A percentile compares a stretch with the other conserved stretches of the same genome.
Conservation (phyloP, 2,888 invertebrate genomes). For the Netelia fuscicornis region DNA sequence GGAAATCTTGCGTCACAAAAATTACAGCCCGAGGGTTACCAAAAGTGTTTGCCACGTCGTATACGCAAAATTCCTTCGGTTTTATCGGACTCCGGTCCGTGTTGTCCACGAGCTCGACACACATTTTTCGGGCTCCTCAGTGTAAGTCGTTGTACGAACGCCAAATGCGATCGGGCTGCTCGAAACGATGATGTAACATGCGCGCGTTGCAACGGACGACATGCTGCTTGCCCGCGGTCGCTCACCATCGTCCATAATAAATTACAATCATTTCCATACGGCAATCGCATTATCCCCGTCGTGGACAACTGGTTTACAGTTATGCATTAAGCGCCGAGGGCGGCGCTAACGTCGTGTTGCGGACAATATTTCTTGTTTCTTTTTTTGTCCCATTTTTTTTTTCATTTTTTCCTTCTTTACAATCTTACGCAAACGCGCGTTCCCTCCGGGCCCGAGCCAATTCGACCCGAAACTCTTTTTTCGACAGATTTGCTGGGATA, state of each 20-base stretch:
- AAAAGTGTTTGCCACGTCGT: slow-evolving; percentile 72
- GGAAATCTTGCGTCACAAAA: slow-evolving; percentile 65
- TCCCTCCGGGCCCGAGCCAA: slow-evolving; percentile 38
- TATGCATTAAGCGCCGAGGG: slow-evolving; percentile 73
- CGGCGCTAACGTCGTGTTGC: slow-evolving; percentile 60
- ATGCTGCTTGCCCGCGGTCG: slow-evolving; percentile 31
- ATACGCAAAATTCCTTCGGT: slow-evolving; percentile 33
- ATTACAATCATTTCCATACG: slow-evolving; percentile 79
- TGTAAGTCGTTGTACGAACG: slow-evolving; percentile 2
- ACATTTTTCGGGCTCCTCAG: slow-evolving; percentile 5
- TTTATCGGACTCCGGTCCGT: slow-evolving; percentile 38
- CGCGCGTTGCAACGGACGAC: slow-evolving; percentile 43
- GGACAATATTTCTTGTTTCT: slow-evolving; percentile 20
- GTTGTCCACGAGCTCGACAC: slow-evolving; percentile 5
- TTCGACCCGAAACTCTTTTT: slow-evolving; percentile 22
- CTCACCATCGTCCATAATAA: slow-evolving; percentile 72
- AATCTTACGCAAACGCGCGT: slow-evolving; percentile 54
- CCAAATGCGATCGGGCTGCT: slow-evolving; percentile 32
- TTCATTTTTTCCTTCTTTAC: slow-evolving; percentile 9
- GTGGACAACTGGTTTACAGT: slow-evolving; percentile 78
- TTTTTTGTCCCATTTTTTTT: slow-evolving; percentile 45
- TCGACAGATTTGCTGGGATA: slow-evolving; percentile 24
- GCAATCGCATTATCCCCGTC: slow-evolving; percentile 75
- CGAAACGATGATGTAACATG: slow-evolving; percentile 56
- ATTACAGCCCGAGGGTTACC: slow-evolving; percentile 77